These are phyloP conservation scores for Polypedilum vanderplanki DNA, from an alignment of 1,140 invertebrate genomes.

Conservation along the genomic window DNA sequence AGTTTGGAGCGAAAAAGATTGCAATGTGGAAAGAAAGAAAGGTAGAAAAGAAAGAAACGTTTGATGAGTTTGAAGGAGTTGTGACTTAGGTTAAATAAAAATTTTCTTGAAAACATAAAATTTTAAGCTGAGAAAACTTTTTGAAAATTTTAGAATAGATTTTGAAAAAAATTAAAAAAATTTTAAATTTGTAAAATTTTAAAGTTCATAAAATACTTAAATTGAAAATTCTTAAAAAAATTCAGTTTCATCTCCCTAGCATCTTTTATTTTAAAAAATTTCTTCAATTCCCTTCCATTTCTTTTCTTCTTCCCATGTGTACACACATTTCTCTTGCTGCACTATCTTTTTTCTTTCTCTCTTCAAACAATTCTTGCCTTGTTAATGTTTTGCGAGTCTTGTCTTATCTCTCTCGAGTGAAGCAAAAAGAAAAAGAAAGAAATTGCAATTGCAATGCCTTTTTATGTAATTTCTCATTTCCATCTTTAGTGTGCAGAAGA, in stretches of 20 bases:
- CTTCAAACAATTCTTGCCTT: no score
- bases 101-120: background rate
- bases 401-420: background rate
- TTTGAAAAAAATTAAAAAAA: no score
- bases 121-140: no score
- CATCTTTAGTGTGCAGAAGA: background rate
- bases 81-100: background rate
- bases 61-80: no score
- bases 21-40: no score
- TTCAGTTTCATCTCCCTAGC: background rate
- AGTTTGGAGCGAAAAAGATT: no score
- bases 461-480: constrained; percentile 3
- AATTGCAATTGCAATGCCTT: constrained; percentile 9
- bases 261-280: background rate
- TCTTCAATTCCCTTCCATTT: background rate
- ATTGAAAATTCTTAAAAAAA: background rate
- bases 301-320: background rate
- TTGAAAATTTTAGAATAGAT: no score
- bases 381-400: background rate
- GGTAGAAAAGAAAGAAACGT: no score
- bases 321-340: background rate
- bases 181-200: no score
- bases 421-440: no score
- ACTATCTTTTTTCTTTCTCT: background rate
- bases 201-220: no score